Evolutionary conservation across 2,113 vertebrate genomes (phyloP), one percentile per base, ranked within the genome.

Genomic region (Emydura subglobosa): DNA sequence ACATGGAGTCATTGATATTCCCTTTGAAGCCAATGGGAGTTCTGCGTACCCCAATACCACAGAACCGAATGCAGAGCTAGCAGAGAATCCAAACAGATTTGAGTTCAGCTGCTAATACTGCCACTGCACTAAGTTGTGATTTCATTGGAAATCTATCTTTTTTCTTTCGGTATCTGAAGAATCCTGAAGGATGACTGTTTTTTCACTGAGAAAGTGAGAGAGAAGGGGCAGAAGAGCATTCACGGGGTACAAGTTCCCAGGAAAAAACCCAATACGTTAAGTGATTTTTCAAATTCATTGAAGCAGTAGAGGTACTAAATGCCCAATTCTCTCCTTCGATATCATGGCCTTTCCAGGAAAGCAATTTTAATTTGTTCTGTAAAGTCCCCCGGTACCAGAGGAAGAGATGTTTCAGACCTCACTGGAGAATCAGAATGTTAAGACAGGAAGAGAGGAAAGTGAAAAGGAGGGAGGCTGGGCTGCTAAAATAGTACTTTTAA

Each of bases 1-100:
- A 96, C 94, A 96, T 95, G 96, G 96, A 97, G 96, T 95, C 86
- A 95, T 42, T 96, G 94, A 96, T 96, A 96, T 97, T 95, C 79
- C 90, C 93, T 89, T 89, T 96, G 91, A 95, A 93, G 92, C 95
- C 93, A 96, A 93, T 91, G 83, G 78, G 92, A 95, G 79, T 94
- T 95, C 95, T 87, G 91, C 79, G 90, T 90, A 86, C 16, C 92
- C 54, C 53, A 54, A 31, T 74, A 90, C 51, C 21, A 31, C 24
- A 94, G 83, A 94, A 94, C 95, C 83, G 16, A 81, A 89, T 79
- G 27, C 13, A 86, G 65, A 94, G 74, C 80, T 91, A 91, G 93
- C 88, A 93, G 92, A 84, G 79, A 89, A 87, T 96, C 88, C 91
- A 88, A 91, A 92, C 55, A 86, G 88, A 93, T 1, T 85, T 79